Percentiles rank a stretch among this genome's conserved stretches.
These are phyloP conservation scores for Limnephilus marmoratus DNA, from an alignment of 2,888 invertebrate genomes.

Conservation along the genomic window DNA sequence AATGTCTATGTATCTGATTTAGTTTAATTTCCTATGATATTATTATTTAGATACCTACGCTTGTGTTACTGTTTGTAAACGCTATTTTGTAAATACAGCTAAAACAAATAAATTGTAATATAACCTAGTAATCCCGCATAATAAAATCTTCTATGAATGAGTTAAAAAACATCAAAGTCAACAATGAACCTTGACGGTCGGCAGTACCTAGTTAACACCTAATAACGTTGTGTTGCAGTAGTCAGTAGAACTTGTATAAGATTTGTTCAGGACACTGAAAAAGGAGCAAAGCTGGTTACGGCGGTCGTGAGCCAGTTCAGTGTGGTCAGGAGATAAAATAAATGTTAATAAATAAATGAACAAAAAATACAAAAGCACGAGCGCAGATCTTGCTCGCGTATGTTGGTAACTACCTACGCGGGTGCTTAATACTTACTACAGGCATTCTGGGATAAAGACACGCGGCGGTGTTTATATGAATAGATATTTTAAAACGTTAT, in stretches of 20 bases:
- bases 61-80: no score
- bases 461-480: background rate
- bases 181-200: background rate
- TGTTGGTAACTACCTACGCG: background rate
- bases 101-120: no score
- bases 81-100: no score
- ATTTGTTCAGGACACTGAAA: slow-evolving; percentile 32
- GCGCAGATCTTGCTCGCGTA: background rate
- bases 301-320: slow-evolving; percentile 25
- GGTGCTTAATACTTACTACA: background rate
- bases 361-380: slow-evolving; percentile 32
- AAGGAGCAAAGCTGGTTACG: background rate
- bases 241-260: background rate
- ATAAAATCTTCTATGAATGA: no score
- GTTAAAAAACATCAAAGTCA: background rate
- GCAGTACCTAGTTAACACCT: background rate
- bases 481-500: background rate
- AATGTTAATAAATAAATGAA: slow-evolving; percentile 27
- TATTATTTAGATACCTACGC: no score
- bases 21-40: no score
- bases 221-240: background rate
- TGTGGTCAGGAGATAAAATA: slow-evolving; percentile 29
- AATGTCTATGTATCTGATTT: no score
- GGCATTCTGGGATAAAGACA: background rate
- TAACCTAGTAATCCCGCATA: no score